Evolutionary conservation across 30 jellyfish, hydroid and myxozoan species (phyloP), one percentile per base, ranked within the genome.

Genomic region (Aurelia aurita complex sp. Pacific): DNA sequence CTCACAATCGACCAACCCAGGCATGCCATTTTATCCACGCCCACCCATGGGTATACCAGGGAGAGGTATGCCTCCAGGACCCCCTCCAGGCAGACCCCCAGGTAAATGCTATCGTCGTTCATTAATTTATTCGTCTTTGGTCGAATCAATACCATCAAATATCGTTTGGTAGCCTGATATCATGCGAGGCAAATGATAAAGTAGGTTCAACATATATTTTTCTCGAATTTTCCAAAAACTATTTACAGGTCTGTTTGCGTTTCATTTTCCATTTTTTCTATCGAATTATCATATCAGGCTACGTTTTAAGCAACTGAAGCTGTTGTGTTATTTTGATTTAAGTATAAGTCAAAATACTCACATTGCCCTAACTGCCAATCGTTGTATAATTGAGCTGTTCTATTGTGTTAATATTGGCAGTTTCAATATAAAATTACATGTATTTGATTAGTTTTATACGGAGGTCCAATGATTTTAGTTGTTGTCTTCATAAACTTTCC

Each of bases 31-130:
- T 63, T 85, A 52, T 61, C 98, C 94, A n/a, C 73, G 98, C 29
- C 96, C 96, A 11, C 96, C 96, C 40, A 65, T 88, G 23, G 93
- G 92, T 3, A 89, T 64, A 70, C 94, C 98, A 29, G 88, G 95
- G 52, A 67, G 96, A 69, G 81, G 83, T 38, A 88, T 88, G 97
- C 98, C 98, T 8, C 98, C 98, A 15, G 97, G 98, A 5, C 97
- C 98, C 59, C 98, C 98, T 9, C 98, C 98, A 2, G 98, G 98
- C 13, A 43, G 96, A 52, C 98, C 93, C 54, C 97, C 93, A 67
- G 97, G 97, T 88, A 42, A 13, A 62, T 9, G 8, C 52, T 9
- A 3, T 40, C 6, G 4, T 40, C 52, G 10, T 40, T 40, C 6
- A 40, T 40, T 40, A 9, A 40, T 3, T 40, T 9, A 40, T 40